Evolutionary conservation across 2,113 vertebrate genomes (phyloP), one percentile per base, ranked within the genome.

Genomic region (Bostrychus sinensis): DNA sequence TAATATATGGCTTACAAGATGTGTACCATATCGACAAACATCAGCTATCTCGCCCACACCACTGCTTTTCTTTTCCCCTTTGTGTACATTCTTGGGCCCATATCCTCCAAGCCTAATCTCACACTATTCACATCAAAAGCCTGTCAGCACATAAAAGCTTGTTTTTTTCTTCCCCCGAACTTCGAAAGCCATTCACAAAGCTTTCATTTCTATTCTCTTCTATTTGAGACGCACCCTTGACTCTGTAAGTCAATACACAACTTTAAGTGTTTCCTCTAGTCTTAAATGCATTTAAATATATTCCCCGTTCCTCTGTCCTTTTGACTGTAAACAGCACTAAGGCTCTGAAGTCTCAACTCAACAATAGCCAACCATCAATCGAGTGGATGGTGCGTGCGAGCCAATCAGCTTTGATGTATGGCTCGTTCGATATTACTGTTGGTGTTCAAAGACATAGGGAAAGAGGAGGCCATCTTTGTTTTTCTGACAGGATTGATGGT

Each of bases 81-180:
- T 56, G 17, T n/a, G n/a, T n/a, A n/a, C n/a, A n/a, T n/a, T n/a
- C 30, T 32, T 54, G 14, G 57, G 46, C 66, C 50, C 63, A 70
- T 74, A 66, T 75, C 71, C 77, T 78, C 68, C 14, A 10, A 72
- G 68, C 50, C 51, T 68, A 80, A 80, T 76, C 66, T 84, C 74
- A 82, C 50, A 51, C 56, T 63, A 60, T 74, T 82, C 79, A 80
- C 84, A 87, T 89, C 83, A 89, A 88, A 87, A 82, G 75, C 69
- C 87, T 81, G 87, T 88, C 84, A 89, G 84, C 63, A 77, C 82
- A 78, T 89, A 78, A 91, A 89, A 87, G 78, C 65, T 56, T 74
- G 63, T 70, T 80, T 84, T 77, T 70, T 30, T 34, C 81, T 54
- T 73, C 66, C 53, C 56, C 80, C 69, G 25, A 71, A 70, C 72